Percentiles rank a stretch among this genome's conserved stretches.
These are phyloP conservation scores for Pelecanoides urinatrix DNA, from an alignment of 2,113 vertebrate genomes.

Conservation along the genomic window DNA sequence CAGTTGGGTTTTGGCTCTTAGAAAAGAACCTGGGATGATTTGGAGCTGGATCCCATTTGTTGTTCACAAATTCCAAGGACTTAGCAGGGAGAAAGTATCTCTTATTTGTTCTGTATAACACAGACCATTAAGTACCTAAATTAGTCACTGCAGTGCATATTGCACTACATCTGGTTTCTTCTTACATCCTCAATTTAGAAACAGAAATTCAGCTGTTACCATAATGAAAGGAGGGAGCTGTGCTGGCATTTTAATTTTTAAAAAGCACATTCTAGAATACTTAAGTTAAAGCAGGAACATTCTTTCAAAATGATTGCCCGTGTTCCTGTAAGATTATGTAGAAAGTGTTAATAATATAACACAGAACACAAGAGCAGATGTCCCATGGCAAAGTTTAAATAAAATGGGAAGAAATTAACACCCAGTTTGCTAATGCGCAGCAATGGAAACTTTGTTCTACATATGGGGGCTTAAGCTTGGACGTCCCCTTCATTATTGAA, in stretches of 20 bases:
- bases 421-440: conserved; percentile 42
- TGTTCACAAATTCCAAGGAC: background rate
- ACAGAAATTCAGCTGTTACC: background rate
- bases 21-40: background rate
- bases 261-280: background rate
- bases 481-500: conserved; percentile 60
- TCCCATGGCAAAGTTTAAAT: conserved; percentile 67
- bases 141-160: background rate
- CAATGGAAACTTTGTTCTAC: conserved; percentile 59
- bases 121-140: background rate
- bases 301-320: background rate
- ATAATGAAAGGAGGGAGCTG: background rate
- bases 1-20: background rate
- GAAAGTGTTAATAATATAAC: conserved; percentile 47
- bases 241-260: conserved; percentile 12
- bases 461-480: conserved; percentile 1
- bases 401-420: conserved; percentile 66
- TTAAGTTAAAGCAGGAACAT: background rate
- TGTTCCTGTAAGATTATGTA: background rate
- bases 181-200: background rate
- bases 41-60: background rate
- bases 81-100: background rate
- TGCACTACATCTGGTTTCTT: conserved; percentile 17
- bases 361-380: conserved; percentile 65
- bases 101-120: background rate